Evolutionary conservation across 2,888 invertebrate genomes (phyloP), one percentile per base, ranked within the genome.

Genomic region (Crepidodera aurea): DNA sequence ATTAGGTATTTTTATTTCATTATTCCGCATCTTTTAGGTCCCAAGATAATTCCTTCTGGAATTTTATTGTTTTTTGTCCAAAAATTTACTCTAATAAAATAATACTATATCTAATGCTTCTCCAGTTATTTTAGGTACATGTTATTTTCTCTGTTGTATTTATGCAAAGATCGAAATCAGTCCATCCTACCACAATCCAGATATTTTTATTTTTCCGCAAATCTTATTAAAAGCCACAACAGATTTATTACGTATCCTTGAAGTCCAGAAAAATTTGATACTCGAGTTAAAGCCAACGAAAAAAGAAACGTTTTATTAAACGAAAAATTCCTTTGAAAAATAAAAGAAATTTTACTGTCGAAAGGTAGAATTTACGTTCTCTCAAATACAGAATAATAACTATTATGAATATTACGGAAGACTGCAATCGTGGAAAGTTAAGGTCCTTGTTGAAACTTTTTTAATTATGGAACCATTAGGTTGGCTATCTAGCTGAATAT

Each of bases 371-470:
- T 40, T 40, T 40, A 40, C 40, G 40, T 18, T 40, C 18, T 13
- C 48, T 48, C 48, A 27, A 48, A 40, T 15, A 29, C 27, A 27
- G 32, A 25, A 22, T 27, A 54, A 44, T 27, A 44, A 55, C 32
- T 55, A 44, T 42, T 55, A 54, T 40, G 27, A 54, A 25, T 54
- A 54, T 13, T 13, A 55, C 19, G 15, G 42, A 27, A 42, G 27
- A 18, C 29, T 42, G 7, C 29, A 44, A 55, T 55, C 18, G 19
- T 16, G 55, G 29, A 55, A 54, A 55, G 55, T 55, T 55, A 29
- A 16, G 15, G 44, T 39, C 27, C 29, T 55, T 44, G 55, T 55
- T 44, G 44, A 32, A 55, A 55, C 55, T 55, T 55, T 44, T 55
- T 55, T 32, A 55, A 55, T 55, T 55, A 55, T 32, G 18, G 29